These are phyloP conservation scores for Acanthosepion lycidas DNA, from an alignment of 2,888 invertebrate species.

Conservation along the genomic window DNA sequence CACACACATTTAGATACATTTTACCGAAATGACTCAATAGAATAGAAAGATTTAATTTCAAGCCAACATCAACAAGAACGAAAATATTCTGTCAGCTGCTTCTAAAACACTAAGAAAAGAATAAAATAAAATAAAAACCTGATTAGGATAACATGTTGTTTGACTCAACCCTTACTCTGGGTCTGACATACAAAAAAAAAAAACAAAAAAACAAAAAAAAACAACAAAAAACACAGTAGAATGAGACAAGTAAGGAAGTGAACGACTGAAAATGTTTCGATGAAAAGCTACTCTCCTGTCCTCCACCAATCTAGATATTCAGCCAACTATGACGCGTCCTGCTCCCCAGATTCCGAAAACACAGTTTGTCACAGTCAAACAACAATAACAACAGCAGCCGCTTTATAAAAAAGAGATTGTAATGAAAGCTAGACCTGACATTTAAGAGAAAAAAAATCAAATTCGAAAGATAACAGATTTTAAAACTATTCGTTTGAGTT, in stretches of 20 bases:
- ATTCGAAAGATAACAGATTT: not conserved
- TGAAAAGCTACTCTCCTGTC: not conserved
- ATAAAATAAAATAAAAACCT: not conserved
- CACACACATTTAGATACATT: not conserved
- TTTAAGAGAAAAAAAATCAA: not conserved
- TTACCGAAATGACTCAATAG: not conserved
- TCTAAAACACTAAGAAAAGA: not conserved
- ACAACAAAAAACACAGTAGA: not conserved
- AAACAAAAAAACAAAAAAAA: not conserved
- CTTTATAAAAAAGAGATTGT: not conserved
- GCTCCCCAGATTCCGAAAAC: not conserved
- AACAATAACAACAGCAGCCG: not conserved
- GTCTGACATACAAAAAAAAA: not conserved
- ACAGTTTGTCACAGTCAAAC: not conserved
- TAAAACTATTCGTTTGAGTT: not conserved
- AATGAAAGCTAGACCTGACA: not conserved
- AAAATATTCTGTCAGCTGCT: not conserved
- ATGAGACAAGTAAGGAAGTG: not conserved
- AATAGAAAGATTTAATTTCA: not conserved
- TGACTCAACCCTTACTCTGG: not conserved
- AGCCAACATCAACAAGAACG: not conserved
- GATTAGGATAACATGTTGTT: not conserved
- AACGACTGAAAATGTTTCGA: not conserved
- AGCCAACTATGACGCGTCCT: constrained; percentile 9
- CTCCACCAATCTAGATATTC: constrained; percentile 1